Evolutionary conservation across 1,140 invertebrate genomes (phyloP), one percentile per base, ranked within the genome.

Genomic region (Brachionus angularis): DNA sequence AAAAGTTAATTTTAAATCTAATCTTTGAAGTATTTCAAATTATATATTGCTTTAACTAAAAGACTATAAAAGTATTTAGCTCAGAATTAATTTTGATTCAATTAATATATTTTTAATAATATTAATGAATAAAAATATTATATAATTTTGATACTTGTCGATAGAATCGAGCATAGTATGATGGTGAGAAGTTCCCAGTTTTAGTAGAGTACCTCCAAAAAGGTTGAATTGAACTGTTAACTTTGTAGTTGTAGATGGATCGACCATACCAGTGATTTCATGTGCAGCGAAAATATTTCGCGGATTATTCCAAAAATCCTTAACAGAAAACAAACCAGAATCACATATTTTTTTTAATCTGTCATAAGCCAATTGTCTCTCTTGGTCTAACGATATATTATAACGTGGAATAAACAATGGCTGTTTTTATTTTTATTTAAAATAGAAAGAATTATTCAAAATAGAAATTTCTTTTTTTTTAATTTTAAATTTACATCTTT

Each of bases 171-270:
- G 75, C 23, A 74, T 73, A 8, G 74, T 46, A 49, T 79, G 78
- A 72, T 80, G 79, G 8, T 76, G 71, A 49, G 78, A 73, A 3
- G 79, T 80, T 44, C 79, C 79, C 8, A 80, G 72, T 58, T 80
- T 80, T 10, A 80, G 72, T 10, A 80, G 76, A 8, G 79, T 80
- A 25, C 79, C 79, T 47, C 79, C 79, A 64, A 80, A 80, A 25
- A 80, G 73, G 58, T 80, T 80, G 42, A 80, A 80, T 75, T 80
- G 79, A 7, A 80, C 79, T n/a, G 79, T 80, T 79, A 80, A 78
- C 72, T 80, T 80, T 2, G 78, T 79, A 1, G 78, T 73, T 76
- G 78, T 80, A n/a, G 76, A 74, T 18, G 79, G 77, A 55, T 80
- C 79, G 18, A 79, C 75, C 53, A 80, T 78, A 31, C 76, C 75